phyloP scores from a whole-genome alignment of 1,140 invertebrate species.

The Galleria mellonella region DNA sequence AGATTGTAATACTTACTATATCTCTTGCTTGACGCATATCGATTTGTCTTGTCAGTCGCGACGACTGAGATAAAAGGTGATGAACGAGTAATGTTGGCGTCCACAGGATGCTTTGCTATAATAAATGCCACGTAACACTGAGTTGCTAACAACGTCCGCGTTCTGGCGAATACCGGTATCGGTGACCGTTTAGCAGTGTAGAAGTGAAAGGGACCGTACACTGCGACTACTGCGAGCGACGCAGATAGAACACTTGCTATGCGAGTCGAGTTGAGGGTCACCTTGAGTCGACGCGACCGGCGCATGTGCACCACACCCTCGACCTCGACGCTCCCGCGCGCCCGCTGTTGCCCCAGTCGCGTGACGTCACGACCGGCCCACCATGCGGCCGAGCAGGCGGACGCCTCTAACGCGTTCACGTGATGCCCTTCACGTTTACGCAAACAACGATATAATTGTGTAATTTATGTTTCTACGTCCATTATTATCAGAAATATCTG shows the following conservation, averaged over 20 bases:
- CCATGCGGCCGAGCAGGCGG: conserved; percentile 4
- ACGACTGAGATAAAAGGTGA: conserved; percentile 64
- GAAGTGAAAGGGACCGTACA: conserved; percentile 63
- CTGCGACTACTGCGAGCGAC: conserved; percentile 26
- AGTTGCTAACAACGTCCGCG: conserved; percentile 42
- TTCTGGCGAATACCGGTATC: conserved; percentile 46
- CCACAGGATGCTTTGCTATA: conserved; percentile 65
- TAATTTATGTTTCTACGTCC: conserved; percentile 15
- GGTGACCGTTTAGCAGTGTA: conserved; percentile 31
- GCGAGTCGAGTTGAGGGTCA: conserved; percentile 47
- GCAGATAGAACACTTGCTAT: conserved; percentile 38
- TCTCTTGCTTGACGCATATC: conserved; percentile 70
- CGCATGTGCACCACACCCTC: conserved; percentile 71
- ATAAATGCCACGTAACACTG: conserved; percentile 57
- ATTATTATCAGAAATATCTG: too few species aligned
- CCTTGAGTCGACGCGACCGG: conserved; percentile 53
- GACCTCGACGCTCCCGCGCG: conserved; percentile 24
- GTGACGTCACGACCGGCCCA: conserved; percentile 49
- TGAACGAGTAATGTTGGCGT: conserved; percentile 65
- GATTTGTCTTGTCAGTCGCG: conserved; percentile 64
- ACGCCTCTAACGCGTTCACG: conserved; percentile 24
- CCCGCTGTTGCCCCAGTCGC: conserved; percentile 16
- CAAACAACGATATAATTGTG: conserved; percentile 20
- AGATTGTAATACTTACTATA: conserved; percentile 49
- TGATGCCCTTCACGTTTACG: conserved; percentile 44